These are phyloP conservation scores for Suricata suricatta DNA, from an alignment of 2,113 vertebrate species.

Conservation along the genomic window DNA sequence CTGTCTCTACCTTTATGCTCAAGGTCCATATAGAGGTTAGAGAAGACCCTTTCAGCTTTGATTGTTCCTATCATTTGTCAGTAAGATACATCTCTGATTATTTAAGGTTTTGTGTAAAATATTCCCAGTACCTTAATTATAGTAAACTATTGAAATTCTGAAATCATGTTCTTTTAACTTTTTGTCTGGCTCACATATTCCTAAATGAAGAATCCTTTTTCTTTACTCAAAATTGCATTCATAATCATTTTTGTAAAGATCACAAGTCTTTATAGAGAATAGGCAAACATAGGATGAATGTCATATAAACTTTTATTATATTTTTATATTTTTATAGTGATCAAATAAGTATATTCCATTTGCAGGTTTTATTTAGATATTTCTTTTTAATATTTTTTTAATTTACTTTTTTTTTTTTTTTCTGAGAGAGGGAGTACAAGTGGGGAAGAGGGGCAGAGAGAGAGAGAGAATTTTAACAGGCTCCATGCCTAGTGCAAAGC, in stretches of 20 bases:
- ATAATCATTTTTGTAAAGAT: conserved; percentile 3
- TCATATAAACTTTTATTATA: background rate
- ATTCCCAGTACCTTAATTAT: background rate
- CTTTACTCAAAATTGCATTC: background rate
- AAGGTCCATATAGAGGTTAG: background rate
- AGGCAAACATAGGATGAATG: background rate
- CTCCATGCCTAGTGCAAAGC: no score
- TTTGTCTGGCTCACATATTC: background rate
- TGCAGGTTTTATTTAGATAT: background rate
- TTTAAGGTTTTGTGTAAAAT: background rate
- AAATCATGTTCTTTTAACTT: background rate
- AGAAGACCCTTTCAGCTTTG: background rate
- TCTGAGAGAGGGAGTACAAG: no score
- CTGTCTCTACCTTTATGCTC: background rate
- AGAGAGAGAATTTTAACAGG: no score
- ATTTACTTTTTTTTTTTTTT: no score
- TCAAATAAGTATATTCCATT: background rate
- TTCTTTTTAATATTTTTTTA: background rate
- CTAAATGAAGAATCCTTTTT: background rate
- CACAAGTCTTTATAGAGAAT: background rate
- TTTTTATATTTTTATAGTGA: background rate
- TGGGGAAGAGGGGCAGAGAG: no score
- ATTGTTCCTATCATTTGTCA: background rate
- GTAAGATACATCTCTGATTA: background rate
- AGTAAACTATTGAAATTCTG: background rate